Evolutionary conservation across 1,140 invertebrate species (phyloP).

Genomic region (Gryllus bimaculatus): DNA sequence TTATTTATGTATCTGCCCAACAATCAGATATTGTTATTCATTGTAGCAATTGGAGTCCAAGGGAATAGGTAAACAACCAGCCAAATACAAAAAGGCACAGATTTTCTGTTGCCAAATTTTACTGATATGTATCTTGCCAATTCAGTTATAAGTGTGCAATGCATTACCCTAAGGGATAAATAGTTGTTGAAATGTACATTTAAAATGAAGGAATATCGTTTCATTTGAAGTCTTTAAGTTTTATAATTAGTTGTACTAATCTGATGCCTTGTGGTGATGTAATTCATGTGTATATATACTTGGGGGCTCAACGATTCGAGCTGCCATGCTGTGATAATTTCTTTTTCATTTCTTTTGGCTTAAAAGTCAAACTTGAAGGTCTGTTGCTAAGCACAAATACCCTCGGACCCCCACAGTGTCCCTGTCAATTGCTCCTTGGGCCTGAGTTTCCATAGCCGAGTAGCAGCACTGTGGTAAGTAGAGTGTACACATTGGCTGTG

Average conservation of each 20-base stretch:
- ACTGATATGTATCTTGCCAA: not conserved
- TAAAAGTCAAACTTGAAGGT: not conserved
- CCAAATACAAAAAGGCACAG: not conserved
- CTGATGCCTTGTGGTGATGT: constrained; percentile 3
- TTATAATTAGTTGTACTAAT: not conserved
- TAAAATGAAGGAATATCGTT: not conserved
- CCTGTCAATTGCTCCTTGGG: no score
- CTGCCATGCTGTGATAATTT: constrained; percentile 1
- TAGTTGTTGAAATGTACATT: not conserved
- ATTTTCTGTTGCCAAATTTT: not conserved
- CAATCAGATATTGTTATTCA: not conserved
- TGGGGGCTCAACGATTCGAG: not conserved
- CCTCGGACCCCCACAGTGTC: not conserved
- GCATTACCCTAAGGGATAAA: not conserved
- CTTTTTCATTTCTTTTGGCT: not conserved
- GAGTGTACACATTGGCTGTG: not conserved
- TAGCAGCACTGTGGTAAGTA: not conserved
- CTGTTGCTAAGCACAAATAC: constrained; percentile 4
- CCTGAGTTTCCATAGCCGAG: not conserved
- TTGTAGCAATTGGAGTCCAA: not conserved
- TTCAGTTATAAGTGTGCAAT: not conserved
- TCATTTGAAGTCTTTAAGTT: not conserved
- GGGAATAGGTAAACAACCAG: not conserved
- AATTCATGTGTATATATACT: not conserved
- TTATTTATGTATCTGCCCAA: not conserved